phyloP scores from a whole-genome alignment of 53 echinoderm and acorn worm species.

The Luidia sarsii region DNA sequence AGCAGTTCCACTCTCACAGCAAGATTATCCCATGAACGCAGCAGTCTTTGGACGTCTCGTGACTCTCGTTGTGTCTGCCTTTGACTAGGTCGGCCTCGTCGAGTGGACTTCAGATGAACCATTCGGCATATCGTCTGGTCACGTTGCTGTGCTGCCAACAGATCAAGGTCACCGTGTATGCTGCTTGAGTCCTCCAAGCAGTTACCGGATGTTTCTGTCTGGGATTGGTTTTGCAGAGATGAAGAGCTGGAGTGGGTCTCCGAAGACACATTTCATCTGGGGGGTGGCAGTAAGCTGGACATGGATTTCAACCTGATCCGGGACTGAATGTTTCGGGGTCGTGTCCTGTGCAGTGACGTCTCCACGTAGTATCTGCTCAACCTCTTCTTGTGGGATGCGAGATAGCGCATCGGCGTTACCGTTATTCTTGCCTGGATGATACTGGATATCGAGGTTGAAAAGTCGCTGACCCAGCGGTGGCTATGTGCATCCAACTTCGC shows the following conservation, averaged over 20 bases:
- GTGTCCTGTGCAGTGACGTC: neutral
- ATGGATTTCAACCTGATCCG: too few relatives aligned
- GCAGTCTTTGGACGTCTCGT: neutral
- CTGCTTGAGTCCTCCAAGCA: too few relatives aligned
- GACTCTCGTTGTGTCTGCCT: neutral
- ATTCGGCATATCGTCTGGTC: neutral
- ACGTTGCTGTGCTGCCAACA: neutral
- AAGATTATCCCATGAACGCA: conserved; percentile 16
- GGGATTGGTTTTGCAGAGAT: too few relatives aligned
- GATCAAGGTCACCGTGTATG: neutral
- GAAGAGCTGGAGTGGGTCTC: too few relatives aligned
- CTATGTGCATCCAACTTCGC: conserved; percentile 30
- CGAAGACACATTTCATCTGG: too few relatives aligned
- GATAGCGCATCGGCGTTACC: neutral
- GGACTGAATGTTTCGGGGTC: neutral
- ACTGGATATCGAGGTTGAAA: conserved; percentile 45
- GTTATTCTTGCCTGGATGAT: conserved; percentile 20
- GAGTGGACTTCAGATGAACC: neutral
- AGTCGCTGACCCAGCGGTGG: conserved; percentile 34
- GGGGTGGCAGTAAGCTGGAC: too few relatives aligned
- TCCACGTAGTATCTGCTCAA: neutral
- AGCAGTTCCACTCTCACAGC: neutral
- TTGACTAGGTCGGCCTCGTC: neutral
- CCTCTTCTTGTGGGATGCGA: neutral
- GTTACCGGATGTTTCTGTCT: too few relatives aligned